These are phyloP conservation scores for Diachrysia chrysitis DNA, from an alignment of 2,888 invertebrate genomes.

Conservation along the genomic window DNA sequence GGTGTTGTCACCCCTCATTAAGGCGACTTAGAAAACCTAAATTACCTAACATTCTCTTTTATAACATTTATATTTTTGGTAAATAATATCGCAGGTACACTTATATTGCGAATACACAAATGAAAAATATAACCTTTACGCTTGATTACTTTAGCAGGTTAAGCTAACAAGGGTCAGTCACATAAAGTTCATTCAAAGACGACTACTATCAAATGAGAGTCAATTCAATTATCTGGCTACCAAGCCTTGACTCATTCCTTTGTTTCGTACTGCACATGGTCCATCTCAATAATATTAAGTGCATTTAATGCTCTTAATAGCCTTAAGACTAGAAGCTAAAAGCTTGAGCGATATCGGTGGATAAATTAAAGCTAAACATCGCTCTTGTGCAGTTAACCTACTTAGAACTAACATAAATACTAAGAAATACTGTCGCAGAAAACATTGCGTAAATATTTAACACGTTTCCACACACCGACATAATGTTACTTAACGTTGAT, in stretches of 20 bases:
- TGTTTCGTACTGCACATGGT: conserved; percentile 41
- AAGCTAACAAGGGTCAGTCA: conserved; percentile 37
- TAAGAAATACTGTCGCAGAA: conserved; percentile 49
- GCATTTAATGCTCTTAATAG: conserved; percentile 33
- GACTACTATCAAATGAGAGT: conserved; percentile 23
- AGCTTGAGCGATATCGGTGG: conserved; percentile 46
- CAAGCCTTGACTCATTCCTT: conserved; percentile 49
- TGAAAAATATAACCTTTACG: not conserved
- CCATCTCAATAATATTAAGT: conserved; percentile 20
- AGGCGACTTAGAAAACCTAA: conserved; percentile 23
- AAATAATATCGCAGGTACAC: conserved; percentile 28
- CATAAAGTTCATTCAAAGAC: conserved; percentile 39
- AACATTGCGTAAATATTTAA: conserved; percentile 41
- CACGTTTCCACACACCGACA: conserved; percentile 55
- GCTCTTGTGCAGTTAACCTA: conserved; percentile 33
- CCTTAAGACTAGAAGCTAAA: conserved; percentile 30
- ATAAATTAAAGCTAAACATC: conserved; percentile 49
- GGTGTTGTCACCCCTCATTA: conserved; percentile 14
- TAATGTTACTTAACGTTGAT: conserved; percentile 44
- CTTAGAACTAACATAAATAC: conserved; percentile 50
- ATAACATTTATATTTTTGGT: conserved; percentile 39
- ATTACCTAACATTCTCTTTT: conserved; percentile 20
- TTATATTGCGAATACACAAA: conserved; percentile 5
- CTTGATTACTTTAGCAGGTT: not conserved
- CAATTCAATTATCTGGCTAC: conserved; percentile 35